A percentile compares a stretch with the other conserved stretches of the same genome.
phyloP scores from a whole-genome alignment of 2,113 vertebrate species.

The Toxotes chatareus region DNA sequence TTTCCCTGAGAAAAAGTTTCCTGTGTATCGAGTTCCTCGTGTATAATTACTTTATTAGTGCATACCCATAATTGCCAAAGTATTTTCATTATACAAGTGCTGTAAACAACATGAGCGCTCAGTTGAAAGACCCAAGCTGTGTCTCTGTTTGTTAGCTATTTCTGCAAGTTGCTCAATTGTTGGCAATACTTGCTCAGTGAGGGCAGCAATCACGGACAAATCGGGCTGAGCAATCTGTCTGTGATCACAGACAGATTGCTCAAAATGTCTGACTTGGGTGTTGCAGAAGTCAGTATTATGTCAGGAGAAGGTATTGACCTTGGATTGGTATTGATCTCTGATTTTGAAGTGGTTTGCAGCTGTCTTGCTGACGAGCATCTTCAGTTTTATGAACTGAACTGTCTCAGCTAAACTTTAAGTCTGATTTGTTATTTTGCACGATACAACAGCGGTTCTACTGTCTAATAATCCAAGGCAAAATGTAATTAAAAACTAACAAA shows the following conservation, averaged over 20 bases:
- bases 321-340: neutral
- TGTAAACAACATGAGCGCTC: constrained; percentile 56
- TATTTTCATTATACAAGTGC: neutral
- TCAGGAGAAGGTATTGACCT: neutral
- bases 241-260: constrained; percentile 84
- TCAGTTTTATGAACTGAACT: neutral
- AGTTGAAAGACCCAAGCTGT: neutral
- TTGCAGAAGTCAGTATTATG: neutral
- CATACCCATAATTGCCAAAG: neutral
- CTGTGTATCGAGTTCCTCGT: constrained; percentile 89
- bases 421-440: neutral
- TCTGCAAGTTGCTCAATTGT: constrained; percentile 89
- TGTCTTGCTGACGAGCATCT: neutral
- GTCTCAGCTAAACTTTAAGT: neutral
- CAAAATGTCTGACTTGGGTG: neutral
- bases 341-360: neutral
- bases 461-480: neutral
- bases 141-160: neutral
- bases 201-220: constrained; percentile 92
- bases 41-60: constrained; percentile 20
- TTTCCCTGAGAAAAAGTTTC: constrained; percentile 87
- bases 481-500: neutral
- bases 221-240: constrained; percentile 86
- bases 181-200: constrained; percentile 91
- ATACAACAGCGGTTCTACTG: neutral